phyloP scores from a whole-genome alignment of 2,113 vertebrate genomes.

The Saccopteryx bilineata region DNA sequence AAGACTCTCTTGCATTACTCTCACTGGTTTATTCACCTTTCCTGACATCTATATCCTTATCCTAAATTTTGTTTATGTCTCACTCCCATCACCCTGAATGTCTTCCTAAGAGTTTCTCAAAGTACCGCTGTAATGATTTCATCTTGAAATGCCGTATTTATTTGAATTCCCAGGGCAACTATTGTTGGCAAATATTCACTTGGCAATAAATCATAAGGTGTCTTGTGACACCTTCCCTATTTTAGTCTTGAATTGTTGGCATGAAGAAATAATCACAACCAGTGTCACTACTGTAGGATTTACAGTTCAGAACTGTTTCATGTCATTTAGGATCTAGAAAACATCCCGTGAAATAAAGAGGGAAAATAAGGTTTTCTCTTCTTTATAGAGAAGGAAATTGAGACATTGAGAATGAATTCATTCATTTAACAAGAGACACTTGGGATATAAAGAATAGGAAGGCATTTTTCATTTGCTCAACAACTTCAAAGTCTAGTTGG shows the following conservation, averaged over 20 bases:
- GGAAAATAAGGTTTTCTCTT: neutral
- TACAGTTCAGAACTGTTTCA: neutral
- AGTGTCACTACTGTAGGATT: neutral
- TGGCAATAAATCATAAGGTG: conserved; percentile 16
- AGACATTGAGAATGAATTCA: neutral
- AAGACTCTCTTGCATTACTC: neutral
- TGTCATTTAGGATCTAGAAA: neutral
- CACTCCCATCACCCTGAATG: neutral
- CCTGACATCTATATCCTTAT: neutral
- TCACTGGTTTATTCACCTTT: conserved; percentile 36
- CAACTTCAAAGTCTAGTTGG: neutral
- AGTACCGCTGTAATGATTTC: neutral
- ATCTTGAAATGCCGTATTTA: neutral
- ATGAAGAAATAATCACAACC: neutral
- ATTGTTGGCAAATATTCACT: conserved; percentile 59
- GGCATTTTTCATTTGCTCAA: neutral
- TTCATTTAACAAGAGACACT: neutral
- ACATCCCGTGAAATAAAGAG: neutral
- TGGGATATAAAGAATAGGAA: neutral
- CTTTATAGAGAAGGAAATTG: conserved; percentile 1
- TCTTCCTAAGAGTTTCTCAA: conserved; percentile 1
- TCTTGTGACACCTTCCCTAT: neutral
- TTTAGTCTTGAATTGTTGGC: conserved; percentile 33
- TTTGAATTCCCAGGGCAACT: neutral
- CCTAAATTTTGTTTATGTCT: neutral